Base-by-base conservation (phyloP, 2,113 vertebrate species). In the Nematolebias whitei region DNA sequence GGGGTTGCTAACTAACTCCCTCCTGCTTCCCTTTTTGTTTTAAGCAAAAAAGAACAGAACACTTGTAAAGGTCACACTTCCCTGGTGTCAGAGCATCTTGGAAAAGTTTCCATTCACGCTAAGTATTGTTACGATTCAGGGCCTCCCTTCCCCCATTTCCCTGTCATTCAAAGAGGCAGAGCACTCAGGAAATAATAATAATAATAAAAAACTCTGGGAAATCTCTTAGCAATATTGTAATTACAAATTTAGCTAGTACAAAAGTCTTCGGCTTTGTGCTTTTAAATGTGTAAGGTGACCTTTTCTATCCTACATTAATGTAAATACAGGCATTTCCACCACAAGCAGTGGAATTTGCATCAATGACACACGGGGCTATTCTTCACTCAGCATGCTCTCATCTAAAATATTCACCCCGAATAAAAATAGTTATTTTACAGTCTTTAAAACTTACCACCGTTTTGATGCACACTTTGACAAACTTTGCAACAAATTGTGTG, bases 61-160 rank as follows among this genome's bases (percentile, higher is more conserved):
- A 82, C 81, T 83, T 82, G 68, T 54, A 92, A 92, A 91, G 90
- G 90, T 91, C 90, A 87, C 64, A 74, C 79, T 75, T 76, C 86
- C 82, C 78, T 74, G 48, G 78, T 88, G 87, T 82, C 76, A 65
- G 74, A 83, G 80, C 77, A 73, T 70, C 78, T 63, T 65, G 35
- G 58, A 83, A 87, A 88, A 89, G 72, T 68, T 76, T 84, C 67
- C 55, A 40, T 70, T 85, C 80, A 78, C 71, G 74, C 66, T 3
- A 6, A 77, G 69, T 56, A 85, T 84, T 89, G 85, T 87, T 86
- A 47, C 16, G 40, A 75, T 67, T 63, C 64, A 68, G 56, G 0
- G 13, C 39, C n/a, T 12, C 51, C 72, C 67, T 32, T 43, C 76
- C 71, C 72, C 70, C 71, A 69, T 32, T n/a, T 62, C 65, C 78